A percentile compares a stretch with the other conserved stretches of the same genome.
phyloP scores from a whole-genome alignment of 2,797 vertebrate genomes.

The Chloroceryle inda region DNA sequence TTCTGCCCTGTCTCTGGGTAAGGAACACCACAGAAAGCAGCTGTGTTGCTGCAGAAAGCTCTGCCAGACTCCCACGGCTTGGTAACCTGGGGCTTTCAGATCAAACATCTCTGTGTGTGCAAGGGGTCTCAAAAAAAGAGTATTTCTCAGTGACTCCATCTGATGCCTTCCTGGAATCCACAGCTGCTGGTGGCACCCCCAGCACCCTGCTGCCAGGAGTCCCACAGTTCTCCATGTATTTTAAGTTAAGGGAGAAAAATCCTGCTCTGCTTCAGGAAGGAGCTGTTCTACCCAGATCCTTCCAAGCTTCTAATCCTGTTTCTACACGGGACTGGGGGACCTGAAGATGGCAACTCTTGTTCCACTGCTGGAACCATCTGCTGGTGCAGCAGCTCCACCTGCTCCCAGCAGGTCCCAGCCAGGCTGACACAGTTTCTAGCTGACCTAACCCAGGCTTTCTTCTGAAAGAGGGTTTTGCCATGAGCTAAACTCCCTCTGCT shows the following conservation, averaged over 20 bases:
- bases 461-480: background rate
- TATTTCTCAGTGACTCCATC: background rate
- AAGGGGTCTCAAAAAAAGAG: background rate
- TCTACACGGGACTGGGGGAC: background rate
- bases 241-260: background rate
- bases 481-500: background rate
- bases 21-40: background rate
- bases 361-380: too few species aligned
- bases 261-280: background rate
- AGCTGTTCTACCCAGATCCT: background rate
- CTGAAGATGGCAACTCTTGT: fast-evolving
- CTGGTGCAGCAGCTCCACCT: background rate
- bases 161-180: background rate
- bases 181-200: background rate
- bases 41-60: background rate
- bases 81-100: background rate
- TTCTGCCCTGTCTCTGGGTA: background rate
- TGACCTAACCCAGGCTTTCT: background rate
- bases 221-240: background rate
- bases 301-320: fast-evolving
- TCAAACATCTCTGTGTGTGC: fast-evolving
- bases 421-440: fast-evolving
- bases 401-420: background rate
- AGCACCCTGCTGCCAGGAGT: too few species aligned
- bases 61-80: fast-evolving